Evolutionary conservation across 2,888 invertebrate species (phyloP).

Genomic region (Zele albiditarsus): DNA sequence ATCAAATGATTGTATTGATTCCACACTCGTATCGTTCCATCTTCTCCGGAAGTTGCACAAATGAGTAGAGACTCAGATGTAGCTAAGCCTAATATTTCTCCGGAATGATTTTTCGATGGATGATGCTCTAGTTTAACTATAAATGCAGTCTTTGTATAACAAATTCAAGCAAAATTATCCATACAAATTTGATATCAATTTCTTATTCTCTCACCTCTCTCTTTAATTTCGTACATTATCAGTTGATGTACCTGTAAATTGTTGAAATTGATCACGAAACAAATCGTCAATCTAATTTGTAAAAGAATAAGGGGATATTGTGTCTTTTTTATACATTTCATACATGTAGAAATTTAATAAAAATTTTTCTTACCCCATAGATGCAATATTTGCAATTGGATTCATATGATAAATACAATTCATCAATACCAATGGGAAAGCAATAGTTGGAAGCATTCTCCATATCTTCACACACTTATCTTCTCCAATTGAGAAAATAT

Average conservation of each 20-base stretch:
- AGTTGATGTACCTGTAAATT: conserved; percentile 48
- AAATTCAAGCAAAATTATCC: conserved; percentile 2
- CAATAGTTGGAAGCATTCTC: conserved; percentile 55
- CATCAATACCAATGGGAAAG: conserved; percentile 50
- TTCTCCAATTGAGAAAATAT: conserved; percentile 52
- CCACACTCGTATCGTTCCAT: conserved; percentile 59
- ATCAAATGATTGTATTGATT: conserved; percentile 54
- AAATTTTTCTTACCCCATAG: conserved; percentile 51
- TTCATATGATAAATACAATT: conserved; percentile 51
- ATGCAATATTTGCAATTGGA: conserved; percentile 51
- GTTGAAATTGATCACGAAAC: conserved; percentile 50
- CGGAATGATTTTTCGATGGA: conserved; percentile 53
- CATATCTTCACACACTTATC: conserved; percentile 60
- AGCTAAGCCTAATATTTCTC: conserved; percentile 49
- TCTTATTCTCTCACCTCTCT: conserved; percentile 50
- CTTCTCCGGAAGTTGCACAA: conserved; percentile 57
- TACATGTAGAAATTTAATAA: conserved; percentile 1
- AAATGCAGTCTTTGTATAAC: conserved; percentile 1
- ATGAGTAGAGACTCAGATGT: conserved; percentile 52
- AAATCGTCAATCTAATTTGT: conserved; percentile 48
- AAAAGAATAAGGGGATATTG: neutral
- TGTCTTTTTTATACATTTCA: neutral
- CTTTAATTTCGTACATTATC: conserved; percentile 54
- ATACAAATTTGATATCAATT: conserved; percentile 19
- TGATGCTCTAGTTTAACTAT: conserved; percentile 55